These are phyloP conservation scores for Eupithecia subfuscata DNA, from an alignment of 2,888 invertebrate species.

Conservation along the genomic window DNA sequence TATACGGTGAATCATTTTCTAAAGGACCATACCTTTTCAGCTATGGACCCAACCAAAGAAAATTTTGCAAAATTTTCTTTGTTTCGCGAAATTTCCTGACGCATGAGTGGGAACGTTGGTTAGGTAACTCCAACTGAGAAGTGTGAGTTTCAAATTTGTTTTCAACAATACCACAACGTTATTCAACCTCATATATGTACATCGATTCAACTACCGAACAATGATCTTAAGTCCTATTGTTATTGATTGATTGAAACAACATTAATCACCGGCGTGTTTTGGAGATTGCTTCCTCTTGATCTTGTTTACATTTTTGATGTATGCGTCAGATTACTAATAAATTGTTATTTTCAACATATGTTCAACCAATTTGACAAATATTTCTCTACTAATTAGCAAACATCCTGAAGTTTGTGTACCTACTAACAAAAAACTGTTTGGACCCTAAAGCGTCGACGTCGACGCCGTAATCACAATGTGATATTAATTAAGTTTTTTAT, in stretches of 20 bases:
- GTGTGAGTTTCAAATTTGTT: neutral
- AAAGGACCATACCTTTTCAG: neutral
- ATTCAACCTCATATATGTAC: neutral
- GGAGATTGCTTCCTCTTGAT: slow-evolving; percentile 24
- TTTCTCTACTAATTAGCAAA: neutral
- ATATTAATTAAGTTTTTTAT: too few species aligned
- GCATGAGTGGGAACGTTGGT: neutral
- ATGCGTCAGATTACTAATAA: neutral
- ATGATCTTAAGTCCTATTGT: slow-evolving; percentile 30
- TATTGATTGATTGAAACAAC: slow-evolving; percentile 25
- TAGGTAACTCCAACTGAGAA: neutral
- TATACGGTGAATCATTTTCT: neutral
- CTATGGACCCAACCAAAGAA: neutral
- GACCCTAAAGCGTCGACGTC: too few species aligned
- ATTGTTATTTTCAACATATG: neutral
- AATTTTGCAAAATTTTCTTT: neutral
- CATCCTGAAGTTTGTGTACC: neutral
- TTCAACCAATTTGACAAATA: neutral
- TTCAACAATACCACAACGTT: neutral
- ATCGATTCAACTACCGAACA: slow-evolving; percentile 15
- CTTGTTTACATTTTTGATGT: slow-evolving; percentile 27
- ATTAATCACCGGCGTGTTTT: slow-evolving; percentile 22
- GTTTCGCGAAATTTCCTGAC: neutral
- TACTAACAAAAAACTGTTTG: neutral
- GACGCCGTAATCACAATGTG: too few species aligned